Evolutionary conservation across 2,888 invertebrate genomes (phyloP).

Genomic region (Megamerina dolium): DNA sequence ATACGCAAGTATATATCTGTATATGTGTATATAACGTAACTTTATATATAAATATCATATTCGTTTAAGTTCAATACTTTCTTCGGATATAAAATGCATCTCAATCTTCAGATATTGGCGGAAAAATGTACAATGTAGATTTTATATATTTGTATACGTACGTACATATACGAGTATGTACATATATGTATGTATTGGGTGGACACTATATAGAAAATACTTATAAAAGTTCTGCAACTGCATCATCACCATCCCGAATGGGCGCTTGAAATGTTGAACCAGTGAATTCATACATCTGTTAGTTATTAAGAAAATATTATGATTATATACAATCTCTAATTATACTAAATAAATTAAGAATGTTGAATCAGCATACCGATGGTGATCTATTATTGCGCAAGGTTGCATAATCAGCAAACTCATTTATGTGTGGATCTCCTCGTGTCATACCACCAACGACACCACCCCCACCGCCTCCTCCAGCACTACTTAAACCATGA

Average conservation of each 20-base stretch:
- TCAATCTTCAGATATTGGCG: too few relatives aligned
- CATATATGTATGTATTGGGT: too few relatives aligned
- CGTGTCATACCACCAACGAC: conserved; percentile 27
- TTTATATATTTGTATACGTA: too few relatives aligned
- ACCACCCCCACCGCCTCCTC: conserved; percentile 21
- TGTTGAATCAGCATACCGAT: conserved; percentile 32
- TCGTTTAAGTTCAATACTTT: too few relatives aligned
- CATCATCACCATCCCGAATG: conserved; percentile 47
- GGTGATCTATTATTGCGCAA: conserved; percentile 47
- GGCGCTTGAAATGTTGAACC: conserved; percentile 73
- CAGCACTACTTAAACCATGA: conserved; percentile 23
- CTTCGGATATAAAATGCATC: too few relatives aligned
- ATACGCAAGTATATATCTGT: too few relatives aligned
- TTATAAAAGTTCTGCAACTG: conserved; percentile 49
- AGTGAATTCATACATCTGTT: conserved; percentile 48
- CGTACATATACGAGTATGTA: too few relatives aligned
- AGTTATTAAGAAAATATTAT: not conserved
- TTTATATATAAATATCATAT: too few relatives aligned
- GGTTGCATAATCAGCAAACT: conserved; percentile 50
- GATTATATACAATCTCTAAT: not conserved
- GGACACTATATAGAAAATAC: too few relatives aligned
- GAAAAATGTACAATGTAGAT: too few relatives aligned
- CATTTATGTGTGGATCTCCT: conserved; percentile 37
- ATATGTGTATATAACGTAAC: too few relatives aligned
- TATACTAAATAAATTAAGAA: not conserved